These are phyloP conservation scores for Conus canariensis DNA, from an alignment of 2,888 invertebrate species.

Conservation along the genomic window DNA sequence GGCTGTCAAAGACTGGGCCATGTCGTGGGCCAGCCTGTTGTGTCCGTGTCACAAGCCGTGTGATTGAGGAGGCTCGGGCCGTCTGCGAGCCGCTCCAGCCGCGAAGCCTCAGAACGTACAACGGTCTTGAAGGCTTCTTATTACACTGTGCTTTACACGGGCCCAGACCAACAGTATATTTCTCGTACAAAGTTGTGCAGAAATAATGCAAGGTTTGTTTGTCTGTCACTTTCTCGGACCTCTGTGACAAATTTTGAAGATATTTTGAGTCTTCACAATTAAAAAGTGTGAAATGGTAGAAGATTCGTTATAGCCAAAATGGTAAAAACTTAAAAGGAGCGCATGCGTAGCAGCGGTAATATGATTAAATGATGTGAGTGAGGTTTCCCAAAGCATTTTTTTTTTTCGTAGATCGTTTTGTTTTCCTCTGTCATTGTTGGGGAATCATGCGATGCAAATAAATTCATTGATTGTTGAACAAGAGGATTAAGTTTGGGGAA, in stretches of 20 bases:
- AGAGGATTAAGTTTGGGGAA: not conserved
- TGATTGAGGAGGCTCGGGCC: not conserved
- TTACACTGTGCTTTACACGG: constrained; percentile 28
- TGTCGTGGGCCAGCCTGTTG: not conserved
- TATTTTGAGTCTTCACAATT: not conserved
- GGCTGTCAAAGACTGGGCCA: not conserved
- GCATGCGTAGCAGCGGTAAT: not conserved
- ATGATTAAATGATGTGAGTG: not conserved
- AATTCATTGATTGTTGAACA: not conserved
- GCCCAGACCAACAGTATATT: not conserved
- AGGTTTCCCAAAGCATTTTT: not conserved
- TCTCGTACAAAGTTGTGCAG: not conserved
- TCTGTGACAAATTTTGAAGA: not conserved
- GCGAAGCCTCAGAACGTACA: not conserved
- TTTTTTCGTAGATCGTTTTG: not conserved
- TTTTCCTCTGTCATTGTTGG: not conserved
- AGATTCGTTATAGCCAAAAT: constrained; percentile 29
- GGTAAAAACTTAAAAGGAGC: not conserved
- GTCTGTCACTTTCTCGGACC: not conserved
- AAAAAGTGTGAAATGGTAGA: not conserved
- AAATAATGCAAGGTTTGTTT: constrained; percentile 22
- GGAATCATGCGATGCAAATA: constrained; percentile 17
- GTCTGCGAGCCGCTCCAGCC: not conserved
- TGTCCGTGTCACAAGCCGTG: not conserved
- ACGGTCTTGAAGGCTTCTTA: not conserved